These are phyloP conservation scores for Pyrrhosoma nymphula DNA, from an alignment of 2,888 invertebrate species.

Conservation along the genomic window DNA sequence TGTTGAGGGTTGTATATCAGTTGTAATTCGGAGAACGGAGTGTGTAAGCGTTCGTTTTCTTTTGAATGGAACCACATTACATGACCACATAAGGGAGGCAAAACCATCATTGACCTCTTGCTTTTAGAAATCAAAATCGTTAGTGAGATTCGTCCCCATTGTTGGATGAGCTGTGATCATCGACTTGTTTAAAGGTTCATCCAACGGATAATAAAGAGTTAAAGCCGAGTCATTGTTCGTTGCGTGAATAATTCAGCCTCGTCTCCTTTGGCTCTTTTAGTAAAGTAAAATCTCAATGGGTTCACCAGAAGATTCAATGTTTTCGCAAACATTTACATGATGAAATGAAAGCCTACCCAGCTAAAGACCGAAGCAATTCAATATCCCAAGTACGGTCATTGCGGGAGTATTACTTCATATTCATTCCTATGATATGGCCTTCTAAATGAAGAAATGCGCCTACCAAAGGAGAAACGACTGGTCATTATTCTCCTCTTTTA, in stretches of 20 bases:
- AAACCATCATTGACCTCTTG: no score
- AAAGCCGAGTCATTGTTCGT: not conserved
- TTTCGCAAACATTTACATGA: not conserved
- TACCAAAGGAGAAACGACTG: not conserved
- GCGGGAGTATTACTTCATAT: constrained; percentile 8
- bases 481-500: not conserved
- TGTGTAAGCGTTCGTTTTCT: no score
- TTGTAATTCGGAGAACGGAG: no score
- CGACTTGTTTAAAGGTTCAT: not conserved
- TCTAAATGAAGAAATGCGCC: constrained; percentile 3
- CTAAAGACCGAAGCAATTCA: not conserved
- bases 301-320: not conserved
- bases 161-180: not conserved
- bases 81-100: no score
- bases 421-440: not conserved
- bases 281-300: no score
- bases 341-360: not conserved
- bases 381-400: constrained; percentile 6
- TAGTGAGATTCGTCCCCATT: not conserved
- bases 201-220: not conserved
- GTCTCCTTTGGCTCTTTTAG: not conserved
- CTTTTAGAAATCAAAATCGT: no score
- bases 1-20: no score
- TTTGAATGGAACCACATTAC: no score
- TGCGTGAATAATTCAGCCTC: not conserved